Percentiles rank a stretch among this genome's conserved stretches.
phyloP scores from a whole-genome alignment of 2,797 vertebrate genomes.

The Hephaestus fuliginosus region DNA sequence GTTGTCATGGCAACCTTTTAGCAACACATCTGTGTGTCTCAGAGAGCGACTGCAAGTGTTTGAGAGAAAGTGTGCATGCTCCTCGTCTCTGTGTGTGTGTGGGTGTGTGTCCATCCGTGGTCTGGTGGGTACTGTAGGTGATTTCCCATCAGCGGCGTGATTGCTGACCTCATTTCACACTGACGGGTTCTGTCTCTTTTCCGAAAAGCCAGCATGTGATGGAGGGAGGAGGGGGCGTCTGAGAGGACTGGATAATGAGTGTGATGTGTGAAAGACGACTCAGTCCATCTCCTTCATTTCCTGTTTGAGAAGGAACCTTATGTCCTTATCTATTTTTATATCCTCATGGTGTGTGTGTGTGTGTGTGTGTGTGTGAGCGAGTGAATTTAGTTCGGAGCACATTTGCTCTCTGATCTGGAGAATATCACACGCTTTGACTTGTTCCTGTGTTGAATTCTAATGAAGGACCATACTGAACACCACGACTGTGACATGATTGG shows the following conservation, averaged over 20 bases:
- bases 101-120: conserved; percentile 15
- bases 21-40: conserved; percentile 71
- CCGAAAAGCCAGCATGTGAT: conserved; percentile 61
- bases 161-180: conserved; percentile 80
- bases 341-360: conserved; percentile 42
- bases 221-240: conserved; percentile 44
- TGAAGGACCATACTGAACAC: conserved; percentile 27
- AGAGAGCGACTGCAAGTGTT: conserved; percentile 12
- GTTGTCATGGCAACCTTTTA: conserved; percentile 85
- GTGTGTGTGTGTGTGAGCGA: conserved; percentile 6
- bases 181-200: conserved; percentile 60
- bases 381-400: conserved; percentile 19
- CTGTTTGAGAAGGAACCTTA: conserved; percentile 75
- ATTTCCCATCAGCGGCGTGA: conserved; percentile 68
- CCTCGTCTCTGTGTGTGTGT: conserved; percentile 3
- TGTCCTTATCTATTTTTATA: conserved; percentile 78
- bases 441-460: conserved; percentile 42
- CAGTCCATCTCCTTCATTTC: conserved; percentile 77
- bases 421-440: conserved; percentile 29
- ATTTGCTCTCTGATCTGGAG: conserved; percentile 31
- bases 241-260: conserved; percentile 68
- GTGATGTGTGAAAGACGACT: conserved; percentile 72
- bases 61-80: conserved; percentile 18
- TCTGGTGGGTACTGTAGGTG: conserved; percentile 62
- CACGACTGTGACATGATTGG: conserved; percentile 37